These are phyloP conservation scores for Glyptemys insculpta DNA, from an alignment of 2,797 vertebrate species.

Conservation along the genomic window DNA sequence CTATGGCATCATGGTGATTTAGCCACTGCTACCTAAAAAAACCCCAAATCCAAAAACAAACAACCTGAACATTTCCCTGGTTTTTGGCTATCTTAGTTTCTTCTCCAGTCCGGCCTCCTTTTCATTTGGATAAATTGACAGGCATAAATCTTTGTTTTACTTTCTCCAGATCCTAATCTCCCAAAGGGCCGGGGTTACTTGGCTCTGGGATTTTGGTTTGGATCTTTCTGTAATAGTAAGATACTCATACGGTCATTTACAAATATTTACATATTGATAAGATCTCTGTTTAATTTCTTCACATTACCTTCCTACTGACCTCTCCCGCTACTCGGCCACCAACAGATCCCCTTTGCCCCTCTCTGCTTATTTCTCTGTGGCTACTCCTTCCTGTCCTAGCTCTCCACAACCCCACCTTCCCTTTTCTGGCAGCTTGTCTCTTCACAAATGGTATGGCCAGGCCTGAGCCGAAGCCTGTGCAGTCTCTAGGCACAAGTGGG, in stretches of 20 bases:
- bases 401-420: neutral
- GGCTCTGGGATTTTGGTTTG: no score
- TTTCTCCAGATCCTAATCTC: neutral
- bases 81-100: neutral
- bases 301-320: neutral
- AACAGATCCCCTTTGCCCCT: neutral
- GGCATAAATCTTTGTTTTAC: fast-evolving
- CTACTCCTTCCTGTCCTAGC: neutral
- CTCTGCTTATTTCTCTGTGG: neutral
- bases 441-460: neutral
- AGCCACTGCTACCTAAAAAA: neutral
- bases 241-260: neutral
- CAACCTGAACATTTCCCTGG: neutral
- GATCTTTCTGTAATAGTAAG: neutral
- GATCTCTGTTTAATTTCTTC: neutral
- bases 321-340: neutral
- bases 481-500: neutral
- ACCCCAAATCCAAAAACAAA: neutral
- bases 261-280: neutral
- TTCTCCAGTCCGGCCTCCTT: neutral
- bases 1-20: neutral
- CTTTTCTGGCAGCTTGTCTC: neutral
- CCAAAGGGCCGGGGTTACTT: neutral
- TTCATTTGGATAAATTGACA: neutral
- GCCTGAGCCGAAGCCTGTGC: neutral